Evolutionary conservation across 2,888 invertebrate genomes (phyloP).

Genomic region (Slavum lentiscoides): DNA sequence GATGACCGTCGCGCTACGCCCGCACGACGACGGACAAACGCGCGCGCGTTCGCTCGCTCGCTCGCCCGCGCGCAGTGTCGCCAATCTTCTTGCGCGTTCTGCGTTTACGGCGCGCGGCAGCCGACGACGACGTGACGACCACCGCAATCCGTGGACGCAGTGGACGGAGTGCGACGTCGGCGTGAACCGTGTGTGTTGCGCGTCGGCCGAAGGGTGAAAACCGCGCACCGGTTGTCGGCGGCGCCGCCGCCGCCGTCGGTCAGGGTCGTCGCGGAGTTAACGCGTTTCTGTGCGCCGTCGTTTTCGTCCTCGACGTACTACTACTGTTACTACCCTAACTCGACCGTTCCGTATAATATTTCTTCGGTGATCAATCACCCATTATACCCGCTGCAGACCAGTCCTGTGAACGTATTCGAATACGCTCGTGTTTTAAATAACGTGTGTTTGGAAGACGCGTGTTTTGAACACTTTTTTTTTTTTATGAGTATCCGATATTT

Average conservation of each 20-base stretch:
- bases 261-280: background rate
- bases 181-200: background rate
- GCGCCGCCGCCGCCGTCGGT: background rate
- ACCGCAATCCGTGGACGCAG: no score
- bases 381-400: no score
- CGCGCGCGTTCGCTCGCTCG: constrained; percentile 5
- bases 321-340: no score
- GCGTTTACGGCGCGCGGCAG: background rate
- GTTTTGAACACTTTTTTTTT: no score
- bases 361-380: no score
- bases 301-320: background rate
- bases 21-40: constrained; percentile 32
- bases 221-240: constrained; percentile 37
- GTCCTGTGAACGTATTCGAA: no score
- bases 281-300: constrained; percentile 1
- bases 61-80: constrained; percentile 38
- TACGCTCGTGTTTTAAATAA: no score
- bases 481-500: no score
- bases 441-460: no score
- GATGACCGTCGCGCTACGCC: constrained; percentile 43
- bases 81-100: constrained; percentile 30
- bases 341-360: background rate
- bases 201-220: constrained; percentile 26
- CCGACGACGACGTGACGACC: no score
- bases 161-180: no score